Base-by-base conservation (phyloP, 2,797 vertebrate genomes). In the Megaceryle alcyon region DNA sequence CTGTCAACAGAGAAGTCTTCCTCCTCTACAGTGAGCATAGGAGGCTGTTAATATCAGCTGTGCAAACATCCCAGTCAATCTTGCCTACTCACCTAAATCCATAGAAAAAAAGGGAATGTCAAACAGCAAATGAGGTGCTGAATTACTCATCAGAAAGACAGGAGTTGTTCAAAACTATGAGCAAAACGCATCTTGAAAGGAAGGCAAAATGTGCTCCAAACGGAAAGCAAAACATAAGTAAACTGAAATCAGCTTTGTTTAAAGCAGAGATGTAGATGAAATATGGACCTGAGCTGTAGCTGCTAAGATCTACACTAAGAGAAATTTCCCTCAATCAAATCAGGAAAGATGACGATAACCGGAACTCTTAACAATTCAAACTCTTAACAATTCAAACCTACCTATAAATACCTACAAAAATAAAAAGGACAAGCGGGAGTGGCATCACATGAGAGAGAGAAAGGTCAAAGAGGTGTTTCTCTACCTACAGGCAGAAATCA, bases 401-500 rank as follows among this genome's bases (percentile, higher is more conserved):
- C 26, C 23, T 8, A 75, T 6, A 89, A 91, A 70, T 35, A 63
- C 23, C 21, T 90, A 81, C 26, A 63, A 87, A 92, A 91, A 43
- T 46, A 60, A 65, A 87, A 91, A 44, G 20, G 44, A 88, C 51
- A 85, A 61, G 18, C 78, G 18, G 61, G 29, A 76, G 35, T 49
- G 9, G 49, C 51, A 89, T 76, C 64, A 63, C 39, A 66, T 31
- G 37, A 86, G 59, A 79, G 25, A 79, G 7, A 66, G 25, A 82
- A 93, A 88, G 80, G 80, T 92, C 92, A 95, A 49, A 33, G 70
- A 88, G 46, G n/a, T 66, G 49, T 35, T 86, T 90, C 64, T 86
- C 57, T 90, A 70, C 70, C 86, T 65, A 39, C 46, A 76, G 86
- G 90, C 15, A 25, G 43, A 95, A 94, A 65, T 61, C 57, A 57